Base-by-base conservation (phyloP, 2,113 vertebrate genomes). In the Chrysochloris asiatica region DNA sequence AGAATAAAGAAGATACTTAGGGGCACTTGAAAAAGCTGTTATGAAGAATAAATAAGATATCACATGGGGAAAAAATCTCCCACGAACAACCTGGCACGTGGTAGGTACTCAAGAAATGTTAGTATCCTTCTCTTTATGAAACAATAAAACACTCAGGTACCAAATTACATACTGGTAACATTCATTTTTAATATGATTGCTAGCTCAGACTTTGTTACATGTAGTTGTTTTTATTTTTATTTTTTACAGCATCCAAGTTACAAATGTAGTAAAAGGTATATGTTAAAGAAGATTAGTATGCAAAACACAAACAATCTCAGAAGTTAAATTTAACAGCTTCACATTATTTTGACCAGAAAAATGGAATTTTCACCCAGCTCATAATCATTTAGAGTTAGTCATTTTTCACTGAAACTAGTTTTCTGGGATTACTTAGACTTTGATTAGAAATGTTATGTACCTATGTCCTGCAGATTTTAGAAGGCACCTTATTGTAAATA, bases 241-340 rank as follows among this genome's bases (percentile, higher is more conserved):
- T 80, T 88, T 78, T 93, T n/a, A n/a, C 56, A 79, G 45, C 63
- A 41, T 91, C 90, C 50, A 54, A 52, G 76, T 88, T 82, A 76
- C 59, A 85, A 67, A 30, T 76, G 72, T 67, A 38, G 67, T 82
- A 47, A 76, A 93, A 90, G 50, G 69, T 77, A 21, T 77, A 52
- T 61, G 14, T 79, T 63, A 61, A 30, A 63, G 24, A 91, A 94
- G 63, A 95, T 93, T 90, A 88, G 82, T 92, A 76, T 71, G 76
- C 76, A 56, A 85, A 65, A 36, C 50, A 85, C 43, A 85, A 63
- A 80, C 56, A 61, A n/a, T 47, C 50, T 89, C 78, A 85, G 79
- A 84, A 85, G 75, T 48, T 61, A 48, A 63, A 75, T 75, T 91
- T 50, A 85, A 92, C 30, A 90, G 75, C 38, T 48, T 80, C 61